Base-by-base conservation (phyloP, 1,140 invertebrate species). In the Psilanteris sp. region DNA sequence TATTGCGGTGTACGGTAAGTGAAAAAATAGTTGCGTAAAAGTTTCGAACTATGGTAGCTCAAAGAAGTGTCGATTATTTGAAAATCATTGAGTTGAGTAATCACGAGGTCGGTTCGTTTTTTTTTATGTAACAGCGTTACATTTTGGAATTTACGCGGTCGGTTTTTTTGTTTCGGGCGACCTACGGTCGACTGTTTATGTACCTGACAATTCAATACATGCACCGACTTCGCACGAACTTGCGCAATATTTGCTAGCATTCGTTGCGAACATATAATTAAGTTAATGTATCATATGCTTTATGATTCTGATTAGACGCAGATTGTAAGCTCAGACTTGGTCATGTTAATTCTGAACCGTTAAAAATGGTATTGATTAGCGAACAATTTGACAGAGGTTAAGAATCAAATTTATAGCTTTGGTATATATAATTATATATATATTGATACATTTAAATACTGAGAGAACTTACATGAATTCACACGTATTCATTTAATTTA, bases 11-110 rank as follows among this genome's bases (percentile, higher is more conserved):
- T n/a, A n/a, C n/a, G n/a, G n/a, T n/a, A n/a, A n/a, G n/a, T 1
- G 27, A 57, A 64, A 57, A 61, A 55, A 13, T 10, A 0, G 10
- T 76, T 76, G 59, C 57, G 64, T 39, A 76, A 76, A 70, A 27
- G n/a, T 32, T 7, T n/a, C n/a, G 32, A 18, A 34, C 43, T 15
- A 39, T 43, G 50, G 24, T 32, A 41, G 32, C 22, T 31, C 16
- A 52, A 55, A 36, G 26, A 70, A 50, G 34, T 50, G 43, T 52
- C 43, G 36, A 57, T 39, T 55, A 14, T 37, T 32, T 14, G 11
- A 55, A 41, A 55, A 39, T 67, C 29, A 32, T 11, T 9, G 3
- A 37, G 14, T 59, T 57, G 24, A 68, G 46, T 57, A 57, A 57
- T 8, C 24, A n/a, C 10, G 8, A 2, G 5, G 10, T 57, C n/a